A percentile compares a stretch with the other conserved stretches of the same genome.
Conservation (phyloP, 2,888 invertebrate genomes). For the Limnephilus rhombicus region DNA sequence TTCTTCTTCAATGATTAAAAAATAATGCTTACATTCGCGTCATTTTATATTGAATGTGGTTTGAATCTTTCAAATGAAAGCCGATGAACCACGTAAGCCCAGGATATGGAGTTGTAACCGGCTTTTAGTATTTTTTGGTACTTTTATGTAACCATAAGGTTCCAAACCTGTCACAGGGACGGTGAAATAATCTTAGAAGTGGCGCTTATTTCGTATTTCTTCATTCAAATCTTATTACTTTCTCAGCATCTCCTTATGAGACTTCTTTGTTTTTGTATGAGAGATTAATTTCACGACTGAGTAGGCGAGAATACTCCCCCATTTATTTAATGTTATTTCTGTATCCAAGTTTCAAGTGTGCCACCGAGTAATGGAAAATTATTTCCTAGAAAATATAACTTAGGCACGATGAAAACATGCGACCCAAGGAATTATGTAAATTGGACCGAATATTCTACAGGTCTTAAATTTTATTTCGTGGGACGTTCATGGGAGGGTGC, state of each 20-base stretch:
- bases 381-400: conserved; percentile 40
- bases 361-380: conserved; percentile 24
- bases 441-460: conserved; percentile 45
- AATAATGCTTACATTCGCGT: neutral
- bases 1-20: too few species aligned
- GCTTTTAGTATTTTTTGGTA: neutral
- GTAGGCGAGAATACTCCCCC: conserved; percentile 8
- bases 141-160: neutral
- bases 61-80: neutral
- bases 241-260: neutral
- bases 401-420: conserved; percentile 32
- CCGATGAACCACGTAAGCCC: neutral
- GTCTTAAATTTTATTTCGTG: conserved; percentile 34
- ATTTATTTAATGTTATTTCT: conserved; percentile 23
- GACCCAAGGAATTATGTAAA: conserved; percentile 42
- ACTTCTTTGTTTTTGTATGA: neutral
- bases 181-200: neutral
- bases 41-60: neutral
- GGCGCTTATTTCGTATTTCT: neutral
- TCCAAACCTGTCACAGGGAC: neutral
- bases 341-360: neutral
- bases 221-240: neutral
- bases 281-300: conserved; percentile 28
- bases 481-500: conserved; percentile 14
- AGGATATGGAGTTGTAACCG: neutral